Evolutionary conservation across 2,797 vertebrate species (phyloP).

Genomic region (Anguilla marmorata): DNA sequence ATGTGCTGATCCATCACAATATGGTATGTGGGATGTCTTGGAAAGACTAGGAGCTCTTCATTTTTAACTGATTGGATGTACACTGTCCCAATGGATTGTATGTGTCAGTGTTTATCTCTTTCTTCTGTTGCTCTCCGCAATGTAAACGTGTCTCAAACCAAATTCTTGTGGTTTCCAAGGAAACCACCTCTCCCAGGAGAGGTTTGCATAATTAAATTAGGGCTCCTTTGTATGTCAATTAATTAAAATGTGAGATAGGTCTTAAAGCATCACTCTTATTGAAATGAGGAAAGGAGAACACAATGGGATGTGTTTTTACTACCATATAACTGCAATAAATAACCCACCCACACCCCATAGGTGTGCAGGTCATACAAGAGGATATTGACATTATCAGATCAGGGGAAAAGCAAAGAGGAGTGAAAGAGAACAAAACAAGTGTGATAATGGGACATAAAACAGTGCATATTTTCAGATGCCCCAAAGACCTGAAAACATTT

Average conservation of each 20-base stretch:
- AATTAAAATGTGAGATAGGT: constrained; percentile 73
- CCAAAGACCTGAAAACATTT: neutral
- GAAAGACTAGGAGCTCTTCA: constrained; percentile 13
- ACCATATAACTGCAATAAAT: constrained; percentile 42
- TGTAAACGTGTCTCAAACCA: constrained; percentile 57
- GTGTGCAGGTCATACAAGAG: constrained; percentile 25
- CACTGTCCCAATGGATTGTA: constrained; percentile 45
- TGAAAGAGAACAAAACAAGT: constrained; percentile 24
- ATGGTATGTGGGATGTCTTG: constrained; percentile 2
- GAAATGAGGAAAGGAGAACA: constrained; percentile 54
- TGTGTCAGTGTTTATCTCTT: constrained; percentile 50
- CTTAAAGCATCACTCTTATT: constrained; percentile 51
- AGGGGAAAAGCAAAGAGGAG: constrained; percentile 17
- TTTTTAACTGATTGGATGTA: constrained; percentile 36
- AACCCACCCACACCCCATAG: constrained; percentile 36
- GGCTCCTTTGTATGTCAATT: constrained; percentile 80
- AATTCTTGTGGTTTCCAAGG: constrained; percentile 78
- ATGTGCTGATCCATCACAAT: constrained; percentile 32
- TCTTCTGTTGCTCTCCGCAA: constrained; percentile 38
- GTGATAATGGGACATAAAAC: constrained; percentile 15
- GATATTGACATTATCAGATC: constrained; percentile 42
- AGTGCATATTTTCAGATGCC: neutral
- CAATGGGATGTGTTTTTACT: constrained; percentile 50
- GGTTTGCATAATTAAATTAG: constrained; percentile 81
- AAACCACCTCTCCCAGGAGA: constrained; percentile 75